Conservation (phyloP, 1,140 invertebrate genomes). For the Heliothis subflexa region DNA sequence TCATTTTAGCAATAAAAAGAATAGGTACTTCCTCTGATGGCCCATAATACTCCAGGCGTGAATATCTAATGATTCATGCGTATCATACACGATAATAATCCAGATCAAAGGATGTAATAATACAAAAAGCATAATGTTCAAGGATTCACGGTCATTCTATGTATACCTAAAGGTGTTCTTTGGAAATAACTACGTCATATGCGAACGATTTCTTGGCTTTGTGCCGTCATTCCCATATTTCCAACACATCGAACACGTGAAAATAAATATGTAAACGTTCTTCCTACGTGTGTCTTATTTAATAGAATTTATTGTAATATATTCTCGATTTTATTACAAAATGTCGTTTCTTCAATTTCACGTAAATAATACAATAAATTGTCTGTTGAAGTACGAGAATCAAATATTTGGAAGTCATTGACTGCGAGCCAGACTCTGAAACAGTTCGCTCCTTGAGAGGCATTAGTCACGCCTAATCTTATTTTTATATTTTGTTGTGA, state of each 20-base stretch:
- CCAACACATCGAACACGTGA: constrained; percentile 30
- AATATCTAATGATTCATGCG: constrained; percentile 32
- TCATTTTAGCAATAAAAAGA: constrained; percentile 21
- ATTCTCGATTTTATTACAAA: constrained; percentile 1
- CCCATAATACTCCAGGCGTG: neutral
- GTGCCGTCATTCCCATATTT: constrained; percentile 34
- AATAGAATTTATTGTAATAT: constrained; percentile 52
- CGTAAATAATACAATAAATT: constrained; percentile 30
- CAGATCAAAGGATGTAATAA: constrained; percentile 45
- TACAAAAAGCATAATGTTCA: constrained; percentile 10
- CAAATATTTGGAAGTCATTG: constrained; percentile 37
- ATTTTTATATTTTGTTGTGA: constrained; percentile 36
- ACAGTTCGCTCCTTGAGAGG: constrained; percentile 42
- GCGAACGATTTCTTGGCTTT: constrained; percentile 43
- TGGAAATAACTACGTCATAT: constrained; percentile 36
- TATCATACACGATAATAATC: constrained; percentile 37
- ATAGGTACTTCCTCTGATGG: constrained; percentile 15
- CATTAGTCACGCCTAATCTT: constrained; percentile 43
- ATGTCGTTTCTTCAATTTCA: neutral
- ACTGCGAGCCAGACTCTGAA: constrained; percentile 29
- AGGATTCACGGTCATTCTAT: constrained; percentile 35
- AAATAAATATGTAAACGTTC: constrained; percentile 57
- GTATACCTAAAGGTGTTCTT: constrained; percentile 36
- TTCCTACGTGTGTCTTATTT: constrained; percentile 57
- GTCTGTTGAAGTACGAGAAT: neutral